Conservation (phyloP, 2,113 vertebrate genomes). For the Campylomormyrus numenius region DNA sequence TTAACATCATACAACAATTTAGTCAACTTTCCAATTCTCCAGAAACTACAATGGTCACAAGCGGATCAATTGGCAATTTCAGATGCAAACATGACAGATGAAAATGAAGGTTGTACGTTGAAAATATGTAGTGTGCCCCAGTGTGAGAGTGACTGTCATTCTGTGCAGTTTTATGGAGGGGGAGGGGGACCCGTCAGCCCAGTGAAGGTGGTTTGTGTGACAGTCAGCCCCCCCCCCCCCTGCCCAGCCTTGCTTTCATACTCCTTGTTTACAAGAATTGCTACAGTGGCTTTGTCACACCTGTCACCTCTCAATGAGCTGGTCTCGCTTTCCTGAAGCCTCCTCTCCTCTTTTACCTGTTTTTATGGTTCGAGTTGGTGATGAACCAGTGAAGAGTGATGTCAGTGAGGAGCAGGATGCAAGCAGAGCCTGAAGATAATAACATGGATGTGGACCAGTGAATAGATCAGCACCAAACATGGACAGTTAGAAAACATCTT, state of each 20-base stretch:
- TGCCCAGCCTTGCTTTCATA: background rate
- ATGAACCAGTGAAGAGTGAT: background rate
- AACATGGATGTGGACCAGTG: background rate
- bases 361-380: background rate
- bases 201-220: background rate
- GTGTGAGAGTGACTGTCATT: background rate
- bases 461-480: background rate
- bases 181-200: background rate
- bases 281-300: background rate
- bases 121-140: background rate
- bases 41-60: background rate
- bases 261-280: slow-evolving; percentile 3
- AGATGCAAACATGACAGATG: background rate
- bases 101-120: background rate
- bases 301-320: background rate
- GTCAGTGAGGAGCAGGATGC: background rate
- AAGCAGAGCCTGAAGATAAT: background rate
- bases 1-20: no score
- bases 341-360: background rate
- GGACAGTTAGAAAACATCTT: background rate
- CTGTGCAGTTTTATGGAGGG: background rate
- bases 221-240: background rate
- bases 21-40: background rate
- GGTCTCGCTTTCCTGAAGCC: background rate
- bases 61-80: background rate